Base-by-base conservation (phyloP, 2,797 vertebrate genomes). In the Chiroxiphia lanceolata region DNA sequence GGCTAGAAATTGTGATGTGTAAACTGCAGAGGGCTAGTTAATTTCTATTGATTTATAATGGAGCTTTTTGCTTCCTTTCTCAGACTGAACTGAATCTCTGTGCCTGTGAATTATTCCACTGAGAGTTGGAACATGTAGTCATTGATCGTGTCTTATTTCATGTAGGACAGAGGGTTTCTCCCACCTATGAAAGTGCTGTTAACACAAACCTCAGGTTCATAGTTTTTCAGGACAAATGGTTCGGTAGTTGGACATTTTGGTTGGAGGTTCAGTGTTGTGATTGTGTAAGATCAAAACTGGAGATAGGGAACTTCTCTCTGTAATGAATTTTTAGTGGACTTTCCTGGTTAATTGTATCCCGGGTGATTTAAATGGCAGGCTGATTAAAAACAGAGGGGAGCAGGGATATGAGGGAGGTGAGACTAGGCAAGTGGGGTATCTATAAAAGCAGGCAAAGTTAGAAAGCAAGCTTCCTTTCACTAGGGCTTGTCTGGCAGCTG, bases 21-120 rank as follows among this genome's bases (percentile, higher is more conserved):
- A 48, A 93, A 90, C 83, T 85, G 40, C 60, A 77, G 44, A 90
- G 72, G 40, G 50, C 50, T 78, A 85, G 61, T 95, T 93, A 89
- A 91, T 56, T 70, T 85, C 84, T 69, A 71, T 72, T 65, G 87
- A 94, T 89, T 95, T 91, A 94, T 97, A 96, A 89, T 89, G 76
- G 53, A 93, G 50, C 27, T 89, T 96, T 93, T 89, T 67, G 85
- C n/a, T 92, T 94, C 88, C 61, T 15, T 93, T 94, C 82, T 92
- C 82, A 85, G 68, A 61, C 33, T 53, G 64, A 94, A 85, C 72
- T 87, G 82, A 33, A 80, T 75, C 53, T 85, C 71, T 75, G 51
- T 90, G 78, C 56, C 64, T 85, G 38, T 83, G 91, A 91, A 87
- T 78, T 87, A 75, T 61, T 85, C 80, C 67, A 54, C 65, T 54